Evolutionary conservation across 2,113 vertebrate species (phyloP), one percentile per base, ranked within the genome.

Genomic region (Donacobius atricapilla): DNA sequence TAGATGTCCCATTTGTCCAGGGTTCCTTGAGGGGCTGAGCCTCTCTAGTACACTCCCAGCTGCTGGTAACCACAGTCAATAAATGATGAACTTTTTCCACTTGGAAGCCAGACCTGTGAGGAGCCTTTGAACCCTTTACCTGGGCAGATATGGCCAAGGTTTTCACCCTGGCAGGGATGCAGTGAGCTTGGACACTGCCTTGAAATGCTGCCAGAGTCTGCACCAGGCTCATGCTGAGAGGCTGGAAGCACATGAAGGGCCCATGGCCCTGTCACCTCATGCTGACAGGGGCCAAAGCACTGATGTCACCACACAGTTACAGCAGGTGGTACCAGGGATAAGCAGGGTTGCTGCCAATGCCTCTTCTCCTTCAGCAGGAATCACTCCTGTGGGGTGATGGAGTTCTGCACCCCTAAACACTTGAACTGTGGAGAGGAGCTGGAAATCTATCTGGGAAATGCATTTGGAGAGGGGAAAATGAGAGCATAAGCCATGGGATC

Each of bases 71-170:
- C 6, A 0, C 20, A 54, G 73, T 54, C 57, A 80, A 5, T 40
- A 82, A 72, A n/a, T 10, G 31, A 39, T 84, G 70, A 54, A 35
- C 53, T 79, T 72, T 45, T 80, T 71, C 31, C 54, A 4, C 45
- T 79, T 82, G 40, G 30, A 82, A 87, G 37, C 61, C 77, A 79
- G 57, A 30, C 10, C 37, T 1, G 2, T 23, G 53, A 88, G 54
- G 28, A 92, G 86, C 69, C 83, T 96, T 90, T 93, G 76, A 83
- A 68, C 79, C 60, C 39, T 88, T 81, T 95, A 56, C 30, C 69
- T 89, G 9, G 0, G 56, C 56, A 78, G 93, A 71, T 83, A 51
- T 1, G 61, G 80, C 40, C 90, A 77, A 90, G 95, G 92, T 92
- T 96, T 76, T 87, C 80, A 7, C 27, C 31, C 91, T 85, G 88